Conservation (phyloP, 2,797 vertebrate genomes). For the Typhlichthys eigenmanni region DNA sequence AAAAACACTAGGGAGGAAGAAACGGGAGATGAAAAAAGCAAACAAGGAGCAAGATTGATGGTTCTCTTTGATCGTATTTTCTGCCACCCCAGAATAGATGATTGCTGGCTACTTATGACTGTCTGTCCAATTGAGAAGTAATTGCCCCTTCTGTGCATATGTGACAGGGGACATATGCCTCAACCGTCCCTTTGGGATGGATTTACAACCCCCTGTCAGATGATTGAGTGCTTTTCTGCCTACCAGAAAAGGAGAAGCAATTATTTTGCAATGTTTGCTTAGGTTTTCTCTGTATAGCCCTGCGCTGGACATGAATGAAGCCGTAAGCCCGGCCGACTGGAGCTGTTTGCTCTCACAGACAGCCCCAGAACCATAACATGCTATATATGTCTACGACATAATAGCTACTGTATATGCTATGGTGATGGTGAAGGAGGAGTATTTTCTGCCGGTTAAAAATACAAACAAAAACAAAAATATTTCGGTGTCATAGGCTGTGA, state of each 20-base stretch:
- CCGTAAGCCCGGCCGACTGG: slow-evolving; percentile 31
- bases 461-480: slow-evolving; percentile 38
- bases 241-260: slow-evolving; percentile 58
- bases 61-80: slow-evolving; percentile 76
- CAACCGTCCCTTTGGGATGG: slow-evolving; percentile 57
- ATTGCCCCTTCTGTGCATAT: slow-evolving; percentile 71
- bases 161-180: slow-evolving; percentile 72
- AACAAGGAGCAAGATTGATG: slow-evolving; percentile 72
- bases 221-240: slow-evolving; percentile 65
- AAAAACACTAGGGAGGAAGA: slow-evolving; percentile 60
- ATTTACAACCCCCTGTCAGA: slow-evolving; percentile 63
- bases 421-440: slow-evolving; percentile 40
- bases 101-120: slow-evolving; percentile 72
- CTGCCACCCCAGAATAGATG: slow-evolving; percentile 71
- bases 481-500: slow-evolving; percentile 31
- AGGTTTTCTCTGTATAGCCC: slow-evolving; percentile 52
- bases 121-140: slow-evolving; percentile 67
- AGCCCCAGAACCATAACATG: slow-evolving; percentile 27
- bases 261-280: slow-evolving; percentile 68
- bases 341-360: slow-evolving; percentile 36
- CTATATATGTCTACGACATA: slow-evolving; percentile 59
- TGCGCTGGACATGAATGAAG: slow-evolving; percentile 30
- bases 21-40: slow-evolving; percentile 56
- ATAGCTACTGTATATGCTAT: slow-evolving; percentile 10
- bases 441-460: slow-evolving; percentile 43